Conservation (phyloP, 2,797 vertebrate species). For the Etheostoma nigrum region DNA sequence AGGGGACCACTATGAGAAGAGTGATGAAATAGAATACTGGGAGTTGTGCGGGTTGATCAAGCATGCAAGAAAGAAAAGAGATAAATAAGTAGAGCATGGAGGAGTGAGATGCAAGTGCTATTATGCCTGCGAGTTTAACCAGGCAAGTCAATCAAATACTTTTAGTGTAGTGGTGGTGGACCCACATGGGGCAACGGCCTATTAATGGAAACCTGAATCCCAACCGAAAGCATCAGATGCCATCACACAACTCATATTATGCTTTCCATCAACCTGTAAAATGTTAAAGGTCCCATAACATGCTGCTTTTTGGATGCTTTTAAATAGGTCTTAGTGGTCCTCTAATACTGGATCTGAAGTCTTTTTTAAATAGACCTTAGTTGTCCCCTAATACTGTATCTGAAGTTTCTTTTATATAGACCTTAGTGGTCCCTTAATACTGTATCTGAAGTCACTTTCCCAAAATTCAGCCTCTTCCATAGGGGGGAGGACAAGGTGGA, state of each 20-base stretch:
- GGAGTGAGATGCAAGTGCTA: conserved; percentile 21
- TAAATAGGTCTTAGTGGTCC: no score
- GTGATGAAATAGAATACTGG: conserved; percentile 60
- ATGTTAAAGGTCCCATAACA: neutral
- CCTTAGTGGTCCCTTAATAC: no score
- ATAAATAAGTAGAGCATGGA: conserved; percentile 27
- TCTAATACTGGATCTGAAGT: no score
- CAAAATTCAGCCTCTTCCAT: no score
- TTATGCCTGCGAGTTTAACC: conserved; percentile 24
- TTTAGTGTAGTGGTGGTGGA: neutral
- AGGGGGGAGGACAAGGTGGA: no score
- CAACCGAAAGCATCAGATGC: neutral
- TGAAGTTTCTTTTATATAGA: no score
- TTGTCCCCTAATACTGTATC: no score
- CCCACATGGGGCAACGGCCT: neutral
- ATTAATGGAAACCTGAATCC: neutral
- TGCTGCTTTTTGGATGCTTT: no score
- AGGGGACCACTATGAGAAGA: conserved; percentile 48
- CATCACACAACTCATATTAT: neutral
- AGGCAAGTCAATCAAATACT: conserved; percentile 26
- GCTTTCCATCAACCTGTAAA: neutral
- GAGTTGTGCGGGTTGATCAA: conserved; percentile 27
- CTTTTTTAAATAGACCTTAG: no score
- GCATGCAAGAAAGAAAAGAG: conserved; percentile 38
- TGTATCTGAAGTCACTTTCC: no score